Percentiles rank a stretch among this genome's conserved stretches.
Conservation (phyloP, 2,888 invertebrate species). For the Eledona agricola region DNA sequence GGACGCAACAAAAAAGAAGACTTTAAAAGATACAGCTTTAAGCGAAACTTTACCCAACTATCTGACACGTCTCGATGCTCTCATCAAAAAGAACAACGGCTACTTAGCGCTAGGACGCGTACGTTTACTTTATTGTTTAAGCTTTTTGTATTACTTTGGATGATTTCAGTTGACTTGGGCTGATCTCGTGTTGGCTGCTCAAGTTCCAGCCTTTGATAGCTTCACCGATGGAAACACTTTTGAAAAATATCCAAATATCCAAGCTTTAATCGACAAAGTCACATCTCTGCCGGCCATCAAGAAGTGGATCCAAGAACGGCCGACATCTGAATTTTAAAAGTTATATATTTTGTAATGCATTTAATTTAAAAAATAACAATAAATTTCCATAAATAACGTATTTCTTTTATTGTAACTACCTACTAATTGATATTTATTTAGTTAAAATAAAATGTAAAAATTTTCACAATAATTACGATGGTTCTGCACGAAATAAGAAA, state of each 20-base stretch:
- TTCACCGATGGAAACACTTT: constrained; percentile 1
- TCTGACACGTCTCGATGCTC: constrained; percentile 66
- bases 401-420: no score
- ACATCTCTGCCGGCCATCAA: constrained; percentile 14
- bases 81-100: constrained; percentile 65
- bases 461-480: no score
- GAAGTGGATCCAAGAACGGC: constrained; percentile 18
- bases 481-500: no score
- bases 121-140: constrained; percentile 18
- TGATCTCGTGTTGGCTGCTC: constrained; percentile 5
- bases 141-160: background rate
- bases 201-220: background rate
- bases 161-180: constrained; percentile 19
- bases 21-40: constrained; percentile 61
- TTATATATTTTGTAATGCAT: background rate
- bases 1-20: constrained; percentile 56
- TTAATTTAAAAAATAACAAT: no score
- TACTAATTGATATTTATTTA: no score
- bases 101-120: constrained; percentile 65
- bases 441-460: no score
- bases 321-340: constrained; percentile 12
- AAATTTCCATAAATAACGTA: no score
- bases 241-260: constrained; percentile 12
- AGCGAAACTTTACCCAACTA: constrained; percentile 67
- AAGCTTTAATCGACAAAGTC: constrained; percentile 13